A percentile compares a stretch with the other conserved stretches of the same genome.
Evolutionary conservation across 2,113 vertebrate species (phyloP).

Genomic region (Microtus montanus): DNA sequence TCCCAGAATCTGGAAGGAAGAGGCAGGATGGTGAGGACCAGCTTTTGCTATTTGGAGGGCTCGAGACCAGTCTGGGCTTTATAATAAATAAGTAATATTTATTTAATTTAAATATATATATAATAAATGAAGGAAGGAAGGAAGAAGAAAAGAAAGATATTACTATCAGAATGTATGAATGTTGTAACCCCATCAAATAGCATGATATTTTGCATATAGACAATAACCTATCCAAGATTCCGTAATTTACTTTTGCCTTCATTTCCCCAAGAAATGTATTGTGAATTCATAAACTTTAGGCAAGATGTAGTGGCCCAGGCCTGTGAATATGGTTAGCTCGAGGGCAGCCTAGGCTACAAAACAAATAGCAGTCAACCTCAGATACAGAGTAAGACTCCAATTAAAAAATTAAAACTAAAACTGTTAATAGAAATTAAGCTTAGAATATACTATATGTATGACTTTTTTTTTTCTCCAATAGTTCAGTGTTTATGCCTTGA

Average conservation of each 20-base stretch:
- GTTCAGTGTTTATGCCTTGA: not conserved
- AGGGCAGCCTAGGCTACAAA: not conserved
- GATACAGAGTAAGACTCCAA: not conserved
- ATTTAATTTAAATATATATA: no score
- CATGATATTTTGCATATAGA: not conserved
- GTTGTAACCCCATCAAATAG: not conserved
- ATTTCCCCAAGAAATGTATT: not conserved
- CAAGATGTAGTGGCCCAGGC: not conserved
- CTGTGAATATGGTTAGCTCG: not conserved
- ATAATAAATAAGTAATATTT: not conserved
- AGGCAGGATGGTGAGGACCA: not conserved
- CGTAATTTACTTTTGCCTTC: not conserved
- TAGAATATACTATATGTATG: not conserved
- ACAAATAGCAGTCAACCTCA: not conserved
- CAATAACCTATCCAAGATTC: not conserved
- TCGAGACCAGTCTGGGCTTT: not conserved
- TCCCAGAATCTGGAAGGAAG: not conserved
- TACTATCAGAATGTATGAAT: not conserved
- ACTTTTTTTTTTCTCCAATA: not conserved
- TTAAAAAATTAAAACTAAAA: not conserved
- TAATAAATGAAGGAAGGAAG: no score
- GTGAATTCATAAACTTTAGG: not conserved
- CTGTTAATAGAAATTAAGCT: constrained; percentile 24
- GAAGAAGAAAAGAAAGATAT: not conserved
- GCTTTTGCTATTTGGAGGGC: no score